phyloP scores from a whole-genome alignment of 1,140 invertebrate species.

The Tetragonula clypearis region DNA sequence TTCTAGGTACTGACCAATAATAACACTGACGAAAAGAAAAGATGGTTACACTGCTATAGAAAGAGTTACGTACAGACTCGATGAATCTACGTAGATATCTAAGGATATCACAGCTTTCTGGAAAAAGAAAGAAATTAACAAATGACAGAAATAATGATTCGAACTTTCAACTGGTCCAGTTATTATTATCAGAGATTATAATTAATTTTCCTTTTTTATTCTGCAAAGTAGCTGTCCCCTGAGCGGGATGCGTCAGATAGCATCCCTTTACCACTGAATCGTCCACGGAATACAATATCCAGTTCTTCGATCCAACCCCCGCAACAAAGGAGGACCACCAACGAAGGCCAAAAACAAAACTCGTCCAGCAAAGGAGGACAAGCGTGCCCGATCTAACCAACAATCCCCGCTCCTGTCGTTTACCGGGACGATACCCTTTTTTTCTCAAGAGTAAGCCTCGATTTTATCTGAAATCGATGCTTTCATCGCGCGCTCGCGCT shows the following conservation, averaged over 20 bases:
- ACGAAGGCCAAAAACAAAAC: slow-evolving; percentile 8
- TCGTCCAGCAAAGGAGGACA: background rate
- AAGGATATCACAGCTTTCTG: background rate
- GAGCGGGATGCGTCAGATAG: background rate
- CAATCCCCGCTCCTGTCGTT: slow-evolving; percentile 11
- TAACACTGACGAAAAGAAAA: background rate
- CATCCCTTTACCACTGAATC: background rate
- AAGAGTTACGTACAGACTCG: background rate
- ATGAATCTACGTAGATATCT: background rate
- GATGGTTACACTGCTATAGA: background rate
- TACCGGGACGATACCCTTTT: background rate
- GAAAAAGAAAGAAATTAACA: background rate
- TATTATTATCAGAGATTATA: background rate
- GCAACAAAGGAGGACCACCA: background rate
- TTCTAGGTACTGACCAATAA: background rate
- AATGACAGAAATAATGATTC: background rate
- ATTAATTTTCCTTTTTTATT: background rate
- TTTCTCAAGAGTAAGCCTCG: background rate
- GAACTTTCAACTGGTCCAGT: background rate
- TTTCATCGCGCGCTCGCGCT: slow-evolving; percentile 41
- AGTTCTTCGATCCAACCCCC: background rate
- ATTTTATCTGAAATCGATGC: slow-evolving; percentile 53
- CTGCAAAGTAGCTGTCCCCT: background rate
- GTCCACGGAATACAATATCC: background rate
- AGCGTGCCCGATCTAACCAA: slow-evolving; percentile 12